These are phyloP conservation scores for Callimorpha dominula DNA, from an alignment of 2,888 invertebrate genomes.

Conservation along the genomic window DNA sequence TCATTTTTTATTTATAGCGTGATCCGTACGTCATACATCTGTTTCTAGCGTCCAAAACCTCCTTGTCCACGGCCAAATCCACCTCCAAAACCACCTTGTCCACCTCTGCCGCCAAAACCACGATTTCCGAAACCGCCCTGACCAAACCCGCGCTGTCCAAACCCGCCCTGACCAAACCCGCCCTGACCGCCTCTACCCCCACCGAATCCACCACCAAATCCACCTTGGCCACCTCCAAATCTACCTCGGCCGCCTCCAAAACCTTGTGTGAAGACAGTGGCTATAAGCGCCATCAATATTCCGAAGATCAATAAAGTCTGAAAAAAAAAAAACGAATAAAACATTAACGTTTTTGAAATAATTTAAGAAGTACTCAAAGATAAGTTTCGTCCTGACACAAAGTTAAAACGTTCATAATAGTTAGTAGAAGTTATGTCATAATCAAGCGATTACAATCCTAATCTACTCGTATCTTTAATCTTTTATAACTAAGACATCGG, in stretches of 20 bases:
- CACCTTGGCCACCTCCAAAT: constrained; percentile 8
- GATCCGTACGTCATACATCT: neutral
- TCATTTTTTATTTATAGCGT: neutral
- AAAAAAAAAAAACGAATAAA: neutral
- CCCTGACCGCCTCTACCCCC: neutral
- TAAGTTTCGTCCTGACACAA: too few relatives aligned
- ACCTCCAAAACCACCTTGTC: constrained; percentile 47
- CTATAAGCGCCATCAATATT: constrained; percentile 11
- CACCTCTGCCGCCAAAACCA: constrained; percentile 42
- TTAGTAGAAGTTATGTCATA: too few relatives aligned
- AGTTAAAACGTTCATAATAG: too few relatives aligned
- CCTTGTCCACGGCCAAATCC: constrained; percentile 27
- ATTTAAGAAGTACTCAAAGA: too few relatives aligned
- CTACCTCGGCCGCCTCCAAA: constrained; percentile 13
- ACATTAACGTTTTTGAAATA: neutral
- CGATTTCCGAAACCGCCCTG: constrained; percentile 10
- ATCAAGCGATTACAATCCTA: too few relatives aligned
- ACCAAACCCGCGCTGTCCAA: constrained; percentile 8
- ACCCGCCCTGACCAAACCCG: constrained; percentile 17
- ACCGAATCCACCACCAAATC: constrained; percentile 3
- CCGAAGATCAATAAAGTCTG: constrained; percentile 15
- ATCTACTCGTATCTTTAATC: too few relatives aligned
- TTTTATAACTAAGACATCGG: neutral
- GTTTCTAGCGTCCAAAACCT: constrained; percentile 7
- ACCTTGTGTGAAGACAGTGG: constrained; percentile 10